Base-by-base conservation (phyloP, 2,888 invertebrate species). In the Philopedon plagiatum region DNA sequence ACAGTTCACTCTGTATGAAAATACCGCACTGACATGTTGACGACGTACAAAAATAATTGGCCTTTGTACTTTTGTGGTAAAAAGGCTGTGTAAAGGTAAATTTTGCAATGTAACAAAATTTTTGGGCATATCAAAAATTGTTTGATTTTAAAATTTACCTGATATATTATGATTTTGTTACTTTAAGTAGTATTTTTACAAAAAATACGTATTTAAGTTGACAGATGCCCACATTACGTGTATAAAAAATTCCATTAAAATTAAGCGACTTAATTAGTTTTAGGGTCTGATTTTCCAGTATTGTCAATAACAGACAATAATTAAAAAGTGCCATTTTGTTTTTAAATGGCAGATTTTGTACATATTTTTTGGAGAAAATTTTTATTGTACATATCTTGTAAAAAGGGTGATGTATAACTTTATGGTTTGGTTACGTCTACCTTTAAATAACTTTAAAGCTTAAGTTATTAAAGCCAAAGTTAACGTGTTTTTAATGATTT, bases 271-370 rank as follows among this genome's bases (percentile, higher is more conserved):
- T 73, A 73, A 73, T 77, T 80, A 77, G 76, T 32, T 67, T 78
- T 78, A 77, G 70, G 62, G 57, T 66, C 71, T 71, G 71, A 65
- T 56, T 60, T 66, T 73, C 61, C 69, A 77, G 64, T 78, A 77
- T 74, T 80, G 79, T 81, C 80, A 78, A 65, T 69, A 77, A 74
- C 67, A 80, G 83, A 83, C 82, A 83, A 83, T 82, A 83, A 82
- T 78, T 78, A 74, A 76, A 82, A 82, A 82, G 83, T 71, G 71
- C 71, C 71, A 71, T 71, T 66, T 71, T 58, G 23, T 63, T 64
- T 68, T 72, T 67, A 67, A 56, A 83, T 83, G 78, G 78, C 76
- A 78, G 80, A 75, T 77, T n/a, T 78, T 82, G 80, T 82, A 82
- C 78, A 81, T 80, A 81, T 80, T 78, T 77, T 78, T 78, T 64